Base-by-base conservation (phyloP, 1,140 invertebrate genomes). In the Thaumetopoea pityocampa region DNA sequence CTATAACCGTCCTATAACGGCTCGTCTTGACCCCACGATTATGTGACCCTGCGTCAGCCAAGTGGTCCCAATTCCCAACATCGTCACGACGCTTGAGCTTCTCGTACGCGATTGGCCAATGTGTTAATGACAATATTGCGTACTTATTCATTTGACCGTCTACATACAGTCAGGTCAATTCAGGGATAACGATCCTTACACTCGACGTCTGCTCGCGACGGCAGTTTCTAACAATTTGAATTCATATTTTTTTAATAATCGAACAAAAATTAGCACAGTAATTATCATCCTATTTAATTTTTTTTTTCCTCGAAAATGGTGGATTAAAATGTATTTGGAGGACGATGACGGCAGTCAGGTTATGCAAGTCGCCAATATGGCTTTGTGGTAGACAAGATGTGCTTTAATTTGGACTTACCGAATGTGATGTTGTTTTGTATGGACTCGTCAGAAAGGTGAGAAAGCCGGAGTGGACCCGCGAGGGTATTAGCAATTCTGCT, bases 281-380 rank as follows among this genome's bases (percentile, higher is more conserved):
- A n/a, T n/a, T 26, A 2, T 5, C 20, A 15, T 11, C 33, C 20
- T 20, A 34, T 48, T 52, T 49, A 10, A 17, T 50, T 58, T 36
- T 33, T 37, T 29, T 45, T 28, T 46, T 57, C 32, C 10, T 16
- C 12, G 46, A 57, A 66, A 62, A 81, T 78, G 73, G 63, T 79
- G 32, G 67, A 70, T 65, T 76, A 37, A 68, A 6, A 52, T 77
- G 72, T 69, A 49, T 51, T 38, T 68, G 46, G 47, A 57, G 27
- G 69, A 74, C 45, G 61, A 51, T 10, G 62, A 65, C 23, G 67
- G 70, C 12, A 32, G 62, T n/a, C n/a, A 8, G 18, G 51, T 56
- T 20, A 47, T 71, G 14, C 60, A 63, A 52, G 79, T 83, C 74
- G 79, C 79, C 79, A 83, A 80, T 58, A 83, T 62, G 79, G 79